These are phyloP conservation scores for Drosophila niveifrons DNA, from an alignment of 2,888 invertebrate genomes.

Conservation along the genomic window DNA sequence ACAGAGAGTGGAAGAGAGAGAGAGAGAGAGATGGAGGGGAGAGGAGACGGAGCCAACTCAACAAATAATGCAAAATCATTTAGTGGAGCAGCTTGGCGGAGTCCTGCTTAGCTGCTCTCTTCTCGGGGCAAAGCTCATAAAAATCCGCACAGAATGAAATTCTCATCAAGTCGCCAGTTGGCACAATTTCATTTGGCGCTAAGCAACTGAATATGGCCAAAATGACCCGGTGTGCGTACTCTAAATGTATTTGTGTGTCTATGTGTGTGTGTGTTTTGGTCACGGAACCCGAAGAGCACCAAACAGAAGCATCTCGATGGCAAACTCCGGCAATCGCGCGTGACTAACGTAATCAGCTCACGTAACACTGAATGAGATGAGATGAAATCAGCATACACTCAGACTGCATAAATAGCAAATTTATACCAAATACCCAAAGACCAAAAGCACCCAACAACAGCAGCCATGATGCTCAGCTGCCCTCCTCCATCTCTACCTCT, in stretches of 20 bases:
- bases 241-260: conserved; percentile 5
- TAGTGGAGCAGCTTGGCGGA: conserved; percentile 39
- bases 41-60: conserved; percentile 15
- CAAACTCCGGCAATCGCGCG: conserved; percentile 59
- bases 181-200: conserved; percentile 74
- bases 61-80: conserved; percentile 82
- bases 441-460: conserved; percentile 19
- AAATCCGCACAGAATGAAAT: conserved; percentile 76
- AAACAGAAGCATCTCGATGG: conserved; percentile 7
- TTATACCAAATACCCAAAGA: conserved; percentile 58
- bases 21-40: not conserved
- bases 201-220: conserved; percentile 68
- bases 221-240: conserved; percentile 44
- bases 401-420: conserved; percentile 82
- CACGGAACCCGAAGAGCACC: conserved; percentile 37
- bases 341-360: conserved; percentile 82
- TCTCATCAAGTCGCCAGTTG: conserved; percentile 78
- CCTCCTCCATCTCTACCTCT: not conserved
- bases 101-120: conserved; percentile 1
- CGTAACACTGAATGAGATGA: conserved; percentile 80
- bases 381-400: conserved; percentile 83
- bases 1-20: conserved; percentile 6
- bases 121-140: conserved; percentile 66
- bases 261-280: conserved; percentile 39
- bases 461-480: conserved; percentile 35